These are phyloP conservation scores for Drosophila nigromelanica DNA, from an alignment of 1,140 invertebrate species.

Conservation along the genomic window DNA sequence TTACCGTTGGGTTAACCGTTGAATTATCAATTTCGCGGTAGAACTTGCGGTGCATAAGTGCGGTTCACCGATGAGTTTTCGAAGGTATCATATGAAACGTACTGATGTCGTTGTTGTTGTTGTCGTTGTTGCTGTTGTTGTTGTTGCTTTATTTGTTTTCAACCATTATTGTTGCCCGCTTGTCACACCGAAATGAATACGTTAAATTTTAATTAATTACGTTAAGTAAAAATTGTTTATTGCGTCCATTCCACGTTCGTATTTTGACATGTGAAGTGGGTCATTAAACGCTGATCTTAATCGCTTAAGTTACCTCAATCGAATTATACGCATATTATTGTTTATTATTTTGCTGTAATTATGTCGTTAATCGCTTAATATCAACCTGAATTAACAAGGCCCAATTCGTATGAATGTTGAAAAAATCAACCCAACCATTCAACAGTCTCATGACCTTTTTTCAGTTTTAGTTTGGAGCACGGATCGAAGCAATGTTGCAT, in stretches of 20 bases:
- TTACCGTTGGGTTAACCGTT: constrained; percentile 79
- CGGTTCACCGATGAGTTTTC: constrained; percentile 82
- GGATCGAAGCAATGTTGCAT: no score
- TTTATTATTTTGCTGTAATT: constrained; percentile 8
- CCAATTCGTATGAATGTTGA: neutral
- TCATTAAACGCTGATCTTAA: constrained; percentile 54
- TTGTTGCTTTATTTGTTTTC: constrained; percentile 26
- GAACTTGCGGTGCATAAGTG: constrained; percentile 83
- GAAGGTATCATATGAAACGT: constrained; percentile 76
- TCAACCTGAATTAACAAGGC: neutral
- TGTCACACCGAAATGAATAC: constrained; percentile 61
- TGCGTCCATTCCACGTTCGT: constrained; percentile 30
- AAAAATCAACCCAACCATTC: neutral
- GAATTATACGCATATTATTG: constrained; percentile 13
- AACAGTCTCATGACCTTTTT: no score
- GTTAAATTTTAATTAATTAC: constrained; percentile 80
- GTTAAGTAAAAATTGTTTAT: constrained; percentile 72
- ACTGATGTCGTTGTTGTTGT: constrained; percentile 13
- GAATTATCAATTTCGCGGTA: constrained; percentile 84
- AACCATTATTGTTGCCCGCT: constrained; percentile 39
- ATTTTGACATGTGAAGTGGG: constrained; percentile 70
- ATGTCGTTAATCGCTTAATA: constrained; percentile 9
- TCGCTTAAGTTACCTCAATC: constrained; percentile 16
- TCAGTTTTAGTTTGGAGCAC: no score
- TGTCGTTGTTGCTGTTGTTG: constrained; percentile 29